Evolutionary conservation across 2,888 invertebrate species (phyloP).

Genomic region (Nemurella pictetii): DNA sequence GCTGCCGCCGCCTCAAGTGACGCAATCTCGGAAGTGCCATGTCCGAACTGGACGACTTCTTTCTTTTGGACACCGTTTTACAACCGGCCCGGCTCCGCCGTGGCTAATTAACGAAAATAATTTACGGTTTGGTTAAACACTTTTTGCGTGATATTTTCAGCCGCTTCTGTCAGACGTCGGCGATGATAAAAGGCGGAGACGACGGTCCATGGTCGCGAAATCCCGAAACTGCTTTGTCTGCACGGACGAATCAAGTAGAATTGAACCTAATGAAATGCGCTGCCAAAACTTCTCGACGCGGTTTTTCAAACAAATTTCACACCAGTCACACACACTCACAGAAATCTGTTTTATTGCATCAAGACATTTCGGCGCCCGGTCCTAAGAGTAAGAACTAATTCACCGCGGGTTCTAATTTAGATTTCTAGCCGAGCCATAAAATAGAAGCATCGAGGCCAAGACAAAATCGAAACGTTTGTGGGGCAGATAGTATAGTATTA

Average conservation of each 20-base stretch:
- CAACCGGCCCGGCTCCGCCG: not conserved
- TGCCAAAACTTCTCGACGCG: not conserved
- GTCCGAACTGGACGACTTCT: not conserved
- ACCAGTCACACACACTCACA: not conserved
- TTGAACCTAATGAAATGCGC: not conserved
- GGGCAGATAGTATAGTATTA: not conserved
- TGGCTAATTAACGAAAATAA: not conserved
- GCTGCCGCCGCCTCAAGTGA: not conserved
- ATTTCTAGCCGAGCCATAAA: no score
- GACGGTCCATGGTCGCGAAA: not conserved
- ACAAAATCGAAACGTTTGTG: not conserved
- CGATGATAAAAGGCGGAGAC: not conserved
- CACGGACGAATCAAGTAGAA: not conserved
- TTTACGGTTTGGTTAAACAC: not conserved
- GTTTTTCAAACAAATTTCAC: not conserved
- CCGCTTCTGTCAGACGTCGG: not conserved
- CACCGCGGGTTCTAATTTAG: no score
- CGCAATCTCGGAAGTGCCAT: slow-evolving; percentile 24
- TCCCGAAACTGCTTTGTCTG: not conserved
- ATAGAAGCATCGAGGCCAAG: no score
- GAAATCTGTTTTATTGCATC: not conserved
- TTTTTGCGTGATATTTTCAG: not conserved
- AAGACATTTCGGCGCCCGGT: not conserved
- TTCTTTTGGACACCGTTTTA: not conserved
- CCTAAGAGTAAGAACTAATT: no score